phyloP scores from a whole-genome alignment of 2,797 vertebrate genomes.

The Crocodylus rhombifer region DNA sequence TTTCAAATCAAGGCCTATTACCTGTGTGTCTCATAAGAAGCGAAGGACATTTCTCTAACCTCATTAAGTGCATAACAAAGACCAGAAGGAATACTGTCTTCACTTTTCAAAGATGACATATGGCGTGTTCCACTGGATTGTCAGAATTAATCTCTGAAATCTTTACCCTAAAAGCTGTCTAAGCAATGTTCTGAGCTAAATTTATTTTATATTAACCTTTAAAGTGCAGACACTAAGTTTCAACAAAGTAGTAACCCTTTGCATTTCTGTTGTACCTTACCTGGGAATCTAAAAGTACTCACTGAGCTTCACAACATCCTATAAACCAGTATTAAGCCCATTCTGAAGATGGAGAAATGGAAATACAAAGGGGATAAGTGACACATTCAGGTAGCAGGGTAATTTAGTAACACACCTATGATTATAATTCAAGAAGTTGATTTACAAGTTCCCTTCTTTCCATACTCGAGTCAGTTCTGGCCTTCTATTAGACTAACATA shows the following conservation, averaged over 20 bases:
- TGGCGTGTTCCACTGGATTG: conserved; percentile 74
- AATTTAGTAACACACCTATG: background rate
- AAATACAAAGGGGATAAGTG: conserved; percentile 10
- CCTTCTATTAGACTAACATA: background rate
- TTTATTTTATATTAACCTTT: conserved; percentile 72
- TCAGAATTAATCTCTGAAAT: conserved; percentile 75
- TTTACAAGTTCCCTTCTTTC: background rate
- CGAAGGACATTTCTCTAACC: conserved; percentile 68
- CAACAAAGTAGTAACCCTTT: conserved; percentile 48
- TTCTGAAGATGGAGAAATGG: background rate
- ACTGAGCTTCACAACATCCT: conserved; percentile 13
- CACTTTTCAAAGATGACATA: conserved; percentile 73
- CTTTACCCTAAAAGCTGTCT: conserved; percentile 73
- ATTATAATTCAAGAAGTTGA: background rate
- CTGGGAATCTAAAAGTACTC: conserved; percentile 39
- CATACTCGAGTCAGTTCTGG: background rate
- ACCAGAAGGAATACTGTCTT: conserved; percentile 72
- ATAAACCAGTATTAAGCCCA: background rate
- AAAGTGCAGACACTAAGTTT: conserved; percentile 49
- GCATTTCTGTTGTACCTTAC: conserved; percentile 33
- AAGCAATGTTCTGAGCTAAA: conserved; percentile 62
- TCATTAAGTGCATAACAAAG: conserved; percentile 74
- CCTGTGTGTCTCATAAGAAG: conserved; percentile 43
- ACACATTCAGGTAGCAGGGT: background rate
- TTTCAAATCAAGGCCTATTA: conserved; percentile 43